These are phyloP conservation scores for Eumaeus atala DNA, from an alignment of 1,140 invertebrate genomes.

Conservation along the genomic window DNA sequence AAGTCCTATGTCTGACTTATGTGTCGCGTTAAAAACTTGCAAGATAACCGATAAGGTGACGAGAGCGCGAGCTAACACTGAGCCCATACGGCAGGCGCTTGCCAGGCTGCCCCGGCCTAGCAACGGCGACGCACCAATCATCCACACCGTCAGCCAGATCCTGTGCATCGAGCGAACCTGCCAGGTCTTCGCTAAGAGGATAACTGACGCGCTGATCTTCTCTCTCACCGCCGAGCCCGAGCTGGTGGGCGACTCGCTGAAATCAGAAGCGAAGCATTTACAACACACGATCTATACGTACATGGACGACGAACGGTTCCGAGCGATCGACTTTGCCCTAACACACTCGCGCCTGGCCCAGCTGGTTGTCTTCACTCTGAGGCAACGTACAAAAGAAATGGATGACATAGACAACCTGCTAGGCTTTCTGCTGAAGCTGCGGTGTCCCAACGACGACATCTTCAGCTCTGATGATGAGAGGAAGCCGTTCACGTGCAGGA, in stretches of 20 bases:
- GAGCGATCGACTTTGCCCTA: constrained; percentile 76
- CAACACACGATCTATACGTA: constrained; percentile 80
- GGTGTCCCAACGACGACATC: constrained; percentile 66
- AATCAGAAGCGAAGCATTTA: constrained; percentile 78
- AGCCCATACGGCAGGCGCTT: constrained; percentile 51
- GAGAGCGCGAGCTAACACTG: constrained; percentile 43
- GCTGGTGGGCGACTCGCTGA: constrained; percentile 66
- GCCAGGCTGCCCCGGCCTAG: constrained; percentile 43
- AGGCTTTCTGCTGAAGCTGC: constrained; percentile 48
- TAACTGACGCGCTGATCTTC: constrained; percentile 69
- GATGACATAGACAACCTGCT: constrained; percentile 54
- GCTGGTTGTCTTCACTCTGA: constrained; percentile 73
- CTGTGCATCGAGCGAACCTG: constrained; percentile 79
- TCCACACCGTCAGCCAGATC: constrained; percentile 71
- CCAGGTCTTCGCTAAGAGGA: constrained; percentile 79
- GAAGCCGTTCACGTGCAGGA: constrained; percentile 33
- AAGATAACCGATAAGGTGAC: constrained; percentile 53
- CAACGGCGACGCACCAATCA: constrained; percentile 49
- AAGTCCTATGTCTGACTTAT: constrained; percentile 76
- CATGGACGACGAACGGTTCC: constrained; percentile 78
- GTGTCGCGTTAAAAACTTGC: constrained; percentile 72
- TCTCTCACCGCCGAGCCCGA: constrained; percentile 58
- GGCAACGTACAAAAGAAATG: constrained; percentile 46
- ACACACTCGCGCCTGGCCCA: constrained; percentile 78
- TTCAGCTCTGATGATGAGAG: constrained; percentile 65